These are phyloP conservation scores for Perognathus longimembris DNA, from an alignment of 2,113 vertebrate species.

Conservation along the genomic window DNA sequence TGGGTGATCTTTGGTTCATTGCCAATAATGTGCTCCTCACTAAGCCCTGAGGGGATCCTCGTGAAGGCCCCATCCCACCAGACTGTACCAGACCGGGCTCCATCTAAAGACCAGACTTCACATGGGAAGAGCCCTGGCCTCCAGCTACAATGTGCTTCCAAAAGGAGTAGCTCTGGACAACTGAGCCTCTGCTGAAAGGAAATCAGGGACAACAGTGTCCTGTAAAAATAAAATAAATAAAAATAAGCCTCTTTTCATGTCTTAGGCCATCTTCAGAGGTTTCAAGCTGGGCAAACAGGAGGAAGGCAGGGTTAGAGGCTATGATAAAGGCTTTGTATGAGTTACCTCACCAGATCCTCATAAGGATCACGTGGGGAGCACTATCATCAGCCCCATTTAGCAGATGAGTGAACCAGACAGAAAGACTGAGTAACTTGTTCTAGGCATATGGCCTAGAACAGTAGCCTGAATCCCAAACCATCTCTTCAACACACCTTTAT, in stretches of 20 bases:
- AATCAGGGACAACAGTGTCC: not conserved
- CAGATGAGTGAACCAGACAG: not conserved
- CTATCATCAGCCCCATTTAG: not conserved
- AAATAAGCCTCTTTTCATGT: not conserved
- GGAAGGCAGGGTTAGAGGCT: not conserved
- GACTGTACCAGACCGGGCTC: slow-evolving; percentile 86
- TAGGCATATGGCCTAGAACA: not conserved
- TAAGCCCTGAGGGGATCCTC: slow-evolving; percentile 91
- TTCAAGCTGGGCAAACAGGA: not conserved
- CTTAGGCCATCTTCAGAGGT: not conserved
- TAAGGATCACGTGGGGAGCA: not conserved
- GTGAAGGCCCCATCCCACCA: slow-evolving; percentile 90
- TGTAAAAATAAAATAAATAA: not conserved
- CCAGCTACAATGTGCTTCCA: not conserved
- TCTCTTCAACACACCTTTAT: not conserved
- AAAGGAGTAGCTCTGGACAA: not conserved
- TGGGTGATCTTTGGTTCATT: slow-evolving; percentile 90
- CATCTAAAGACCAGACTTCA: slow-evolving; percentile 90
- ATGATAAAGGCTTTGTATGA: not conserved
- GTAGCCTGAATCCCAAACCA: not conserved
- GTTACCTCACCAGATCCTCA: not conserved
- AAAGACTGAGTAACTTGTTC: not conserved
- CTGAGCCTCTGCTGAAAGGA: not conserved
- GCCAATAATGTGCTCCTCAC: slow-evolving; percentile 94
- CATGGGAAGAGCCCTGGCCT: slow-evolving; percentile 75